Conservation (phyloP, 2,888 invertebrate genomes). For the Apamea anceps region DNA sequence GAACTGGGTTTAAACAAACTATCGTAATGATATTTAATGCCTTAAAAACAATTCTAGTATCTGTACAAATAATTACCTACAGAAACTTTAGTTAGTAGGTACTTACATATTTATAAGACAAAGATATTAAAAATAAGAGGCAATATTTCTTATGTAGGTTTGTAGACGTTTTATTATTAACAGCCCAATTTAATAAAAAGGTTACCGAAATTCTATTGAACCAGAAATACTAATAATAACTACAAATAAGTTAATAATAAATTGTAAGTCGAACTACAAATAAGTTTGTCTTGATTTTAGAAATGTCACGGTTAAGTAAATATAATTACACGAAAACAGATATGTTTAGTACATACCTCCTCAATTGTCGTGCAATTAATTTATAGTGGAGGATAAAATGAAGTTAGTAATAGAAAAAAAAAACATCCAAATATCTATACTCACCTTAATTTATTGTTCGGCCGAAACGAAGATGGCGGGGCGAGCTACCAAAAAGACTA, state of each 20-base stretch:
- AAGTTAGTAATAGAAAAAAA: not conserved
- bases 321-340: not conserved
- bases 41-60: not conserved
- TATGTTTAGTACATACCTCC: too few species aligned
- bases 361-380: too few species aligned
- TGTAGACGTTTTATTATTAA: conserved; percentile 20
- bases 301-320: not conserved
- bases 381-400: not conserved
- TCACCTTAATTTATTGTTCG: not conserved
- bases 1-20: not conserved
- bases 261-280: not conserved
- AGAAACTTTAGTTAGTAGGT: not conserved
- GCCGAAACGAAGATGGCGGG: not conserved
- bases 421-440: not conserved
- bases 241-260: not conserved
- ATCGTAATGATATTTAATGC: not conserved
- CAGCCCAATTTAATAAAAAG: not conserved
- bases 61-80: not conserved
- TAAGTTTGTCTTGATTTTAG: not conserved
- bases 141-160: not conserved
- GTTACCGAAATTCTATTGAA: conserved; percentile 2
- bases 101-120: not conserved
- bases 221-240: not conserved
- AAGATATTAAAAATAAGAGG: not conserved
- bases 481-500: not conserved